Evolutionary conservation across 2,888 invertebrate genomes (phyloP).

Genomic region (Eristalinus aeneus): DNA sequence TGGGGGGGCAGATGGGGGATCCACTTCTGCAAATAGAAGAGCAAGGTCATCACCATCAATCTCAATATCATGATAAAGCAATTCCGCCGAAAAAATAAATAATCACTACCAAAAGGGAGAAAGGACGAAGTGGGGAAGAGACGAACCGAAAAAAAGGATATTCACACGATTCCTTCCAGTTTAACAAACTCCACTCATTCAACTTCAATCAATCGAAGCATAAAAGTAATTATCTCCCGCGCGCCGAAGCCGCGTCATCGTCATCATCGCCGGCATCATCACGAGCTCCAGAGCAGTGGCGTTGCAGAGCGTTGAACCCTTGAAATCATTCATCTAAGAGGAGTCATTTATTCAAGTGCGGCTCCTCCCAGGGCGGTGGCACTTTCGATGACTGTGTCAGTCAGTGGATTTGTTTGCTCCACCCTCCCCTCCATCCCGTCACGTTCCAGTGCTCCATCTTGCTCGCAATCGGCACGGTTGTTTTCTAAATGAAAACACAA

Average conservation of each 20-base stretch:
- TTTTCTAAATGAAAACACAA: conserved; percentile 54
- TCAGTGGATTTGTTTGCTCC: conserved; percentile 28
- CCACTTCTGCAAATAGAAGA: conserved; percentile 33
- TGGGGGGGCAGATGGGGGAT: background rate
- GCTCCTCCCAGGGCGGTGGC: conserved; percentile 5
- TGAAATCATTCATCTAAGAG: conserved; percentile 53
- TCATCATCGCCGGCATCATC: conserved; percentile 1
- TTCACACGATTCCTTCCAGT: conserved; percentile 55
- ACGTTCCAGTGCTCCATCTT: background rate
- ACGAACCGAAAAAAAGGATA: conserved; percentile 33
- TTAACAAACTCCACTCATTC: conserved; percentile 58
- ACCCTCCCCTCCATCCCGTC: background rate
- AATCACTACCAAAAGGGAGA: conserved; percentile 47
- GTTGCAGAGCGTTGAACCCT: conserved; percentile 22
- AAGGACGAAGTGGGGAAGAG: background rate
- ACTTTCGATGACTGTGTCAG: conserved; percentile 35
- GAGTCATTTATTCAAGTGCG: conserved; percentile 58
- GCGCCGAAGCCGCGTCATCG: conserved; percentile 16
- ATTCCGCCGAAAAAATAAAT: conserved; percentile 22
- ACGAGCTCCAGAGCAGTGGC: background rate
- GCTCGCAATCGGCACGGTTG: conserved; percentile 8
- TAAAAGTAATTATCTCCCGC: conserved; percentile 68
- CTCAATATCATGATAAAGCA: conserved; percentile 64
- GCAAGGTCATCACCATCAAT: conserved; percentile 67
- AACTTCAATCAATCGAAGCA: conserved; percentile 67